Evolutionary conservation across 2,113 vertebrate species (phyloP).

Genomic region (Phalacrocorax pelagicus): DNA sequence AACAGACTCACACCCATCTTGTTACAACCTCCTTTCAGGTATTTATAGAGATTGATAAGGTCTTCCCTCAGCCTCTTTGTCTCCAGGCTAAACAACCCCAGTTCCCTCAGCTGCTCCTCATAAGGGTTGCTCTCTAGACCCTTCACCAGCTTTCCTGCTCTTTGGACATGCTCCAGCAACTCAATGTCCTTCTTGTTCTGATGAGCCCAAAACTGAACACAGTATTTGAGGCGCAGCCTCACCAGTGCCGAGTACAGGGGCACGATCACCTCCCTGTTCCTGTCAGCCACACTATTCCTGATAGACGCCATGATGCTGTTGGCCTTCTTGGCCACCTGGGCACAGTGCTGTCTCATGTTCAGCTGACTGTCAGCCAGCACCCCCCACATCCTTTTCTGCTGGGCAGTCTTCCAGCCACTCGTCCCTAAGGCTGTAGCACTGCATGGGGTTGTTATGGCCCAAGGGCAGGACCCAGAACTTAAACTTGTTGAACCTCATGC

Average conservation of each 20-base stretch:
- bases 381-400: fast-evolving
- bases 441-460: neutral
- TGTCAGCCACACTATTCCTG: too few species aligned
- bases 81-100: neutral
- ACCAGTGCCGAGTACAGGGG: neutral
- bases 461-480: too few species aligned
- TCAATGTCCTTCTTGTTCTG: neutral
- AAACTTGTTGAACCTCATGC: neutral
- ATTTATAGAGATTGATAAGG: fast-evolving
- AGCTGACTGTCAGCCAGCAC: fast-evolving
- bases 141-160: neutral
- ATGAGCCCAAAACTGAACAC: neutral
- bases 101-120: neutral
- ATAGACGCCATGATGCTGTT: too few species aligned
- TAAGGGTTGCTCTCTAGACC: fast-evolving
- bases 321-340: too few species aligned
- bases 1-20: neutral
- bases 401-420: neutral
- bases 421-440: neutral
- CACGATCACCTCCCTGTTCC: too few species aligned
- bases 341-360: too few species aligned
- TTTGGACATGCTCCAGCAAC: neutral
- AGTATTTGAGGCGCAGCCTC: neutral
- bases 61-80: neutral
- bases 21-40: neutral